These are phyloP conservation scores for Scaptomyza cyrtandrae DNA, from an alignment of 2,888 invertebrate genomes.

Conservation along the genomic window DNA sequence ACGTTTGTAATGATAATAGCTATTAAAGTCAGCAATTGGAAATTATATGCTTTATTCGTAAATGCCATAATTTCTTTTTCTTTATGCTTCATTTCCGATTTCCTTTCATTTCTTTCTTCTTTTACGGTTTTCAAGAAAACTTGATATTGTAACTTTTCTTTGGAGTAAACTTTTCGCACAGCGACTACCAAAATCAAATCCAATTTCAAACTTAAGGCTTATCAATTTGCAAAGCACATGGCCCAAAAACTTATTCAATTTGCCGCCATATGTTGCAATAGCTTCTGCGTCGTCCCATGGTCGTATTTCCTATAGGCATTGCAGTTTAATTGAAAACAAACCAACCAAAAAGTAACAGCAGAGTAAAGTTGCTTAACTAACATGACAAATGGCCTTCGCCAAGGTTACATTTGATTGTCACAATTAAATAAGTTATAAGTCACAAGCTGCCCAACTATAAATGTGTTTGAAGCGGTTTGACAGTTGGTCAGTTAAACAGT, in stretches of 20 bases:
- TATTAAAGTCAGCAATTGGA: background rate
- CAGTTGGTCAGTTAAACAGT: background rate
- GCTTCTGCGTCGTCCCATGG: background rate
- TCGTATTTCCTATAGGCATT: conserved; percentile 8
- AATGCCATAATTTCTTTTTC: background rate
- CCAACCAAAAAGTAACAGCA: conserved; percentile 10
- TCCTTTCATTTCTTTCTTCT: background rate
- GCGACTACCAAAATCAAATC: conserved; percentile 39
- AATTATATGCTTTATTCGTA: background rate
- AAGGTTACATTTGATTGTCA: conserved; percentile 52
- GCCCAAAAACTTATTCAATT: conserved; percentile 54
- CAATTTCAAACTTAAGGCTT: conserved; percentile 40
- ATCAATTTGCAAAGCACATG: conserved; percentile 44
- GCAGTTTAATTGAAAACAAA: conserved; percentile 46
- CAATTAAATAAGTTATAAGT: conserved; percentile 59
- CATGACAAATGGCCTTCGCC: conserved; percentile 24
- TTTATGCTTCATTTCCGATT: background rate
- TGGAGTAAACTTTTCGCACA: conserved; percentile 18
- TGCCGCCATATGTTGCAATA: conserved; percentile 45
- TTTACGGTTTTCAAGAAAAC: background rate
- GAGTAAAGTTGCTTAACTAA: conserved; percentile 36
- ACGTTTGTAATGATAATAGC: background rate
- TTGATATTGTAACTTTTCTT: conserved; percentile 23
- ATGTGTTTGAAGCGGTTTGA: background rate
- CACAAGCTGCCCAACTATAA: conserved; percentile 34